Conservation (phyloP, 2,113 vertebrate species). For the Myiagra hebetior region DNA sequence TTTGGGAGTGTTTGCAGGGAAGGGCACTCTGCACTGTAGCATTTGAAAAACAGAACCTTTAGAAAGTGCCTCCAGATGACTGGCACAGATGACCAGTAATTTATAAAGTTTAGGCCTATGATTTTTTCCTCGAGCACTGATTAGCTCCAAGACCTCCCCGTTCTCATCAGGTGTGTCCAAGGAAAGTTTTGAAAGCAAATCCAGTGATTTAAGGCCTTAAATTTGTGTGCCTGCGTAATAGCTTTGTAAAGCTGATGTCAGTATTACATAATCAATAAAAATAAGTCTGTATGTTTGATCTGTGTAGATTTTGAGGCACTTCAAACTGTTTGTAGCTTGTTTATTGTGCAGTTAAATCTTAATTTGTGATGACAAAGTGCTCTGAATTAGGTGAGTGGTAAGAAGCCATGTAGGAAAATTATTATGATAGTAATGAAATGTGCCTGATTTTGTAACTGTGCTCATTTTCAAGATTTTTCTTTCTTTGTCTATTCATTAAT, state of each 20-base stretch:
- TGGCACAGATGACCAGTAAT: background rate
- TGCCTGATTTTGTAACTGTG: background rate
- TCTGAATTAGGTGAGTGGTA: background rate
- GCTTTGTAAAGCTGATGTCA: background rate
- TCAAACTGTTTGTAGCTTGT: background rate
- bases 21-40: background rate
- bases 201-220: background rate
- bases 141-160: background rate
- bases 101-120: background rate
- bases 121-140: background rate
- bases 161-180: background rate
- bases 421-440: background rate
- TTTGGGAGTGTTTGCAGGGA: background rate
- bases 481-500: background rate
- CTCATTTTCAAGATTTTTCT: background rate
- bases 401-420: background rate
- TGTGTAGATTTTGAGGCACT: background rate
- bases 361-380: background rate
- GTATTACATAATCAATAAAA: background rate
- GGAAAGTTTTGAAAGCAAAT: background rate
- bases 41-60: background rate
- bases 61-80: background rate
- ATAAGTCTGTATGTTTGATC: background rate
- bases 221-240: background rate
- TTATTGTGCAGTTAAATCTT: background rate